Base-by-base conservation (phyloP, 2,113 vertebrate genomes). In the Electrona antarctica region DNA sequence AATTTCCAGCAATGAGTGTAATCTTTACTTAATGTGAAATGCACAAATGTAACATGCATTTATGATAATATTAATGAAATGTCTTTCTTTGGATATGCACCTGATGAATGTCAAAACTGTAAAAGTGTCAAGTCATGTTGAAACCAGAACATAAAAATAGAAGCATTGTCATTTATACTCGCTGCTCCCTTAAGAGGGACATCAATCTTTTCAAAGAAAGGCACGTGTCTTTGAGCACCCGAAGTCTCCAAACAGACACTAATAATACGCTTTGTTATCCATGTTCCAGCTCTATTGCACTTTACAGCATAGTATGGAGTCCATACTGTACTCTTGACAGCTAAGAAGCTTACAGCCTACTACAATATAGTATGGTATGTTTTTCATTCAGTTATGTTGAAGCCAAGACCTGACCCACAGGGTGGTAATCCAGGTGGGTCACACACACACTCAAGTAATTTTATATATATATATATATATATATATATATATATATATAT, bases 281-380 rank as follows among this genome's bases (percentile, higher is more conserved):
- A 74, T 74, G 71, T 73, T 67, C 58, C 48, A 46, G 64, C 65
- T 80, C 59, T 62, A 69, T 45, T 77, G 67, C 47, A 71, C 71
- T 73, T 71, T 81, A 41, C 1, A 41, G 33, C 33, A 41, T 41
- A 41, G 33, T 41, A 41, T 41, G 33, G 3, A 59, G 67, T 84
- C 83, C 76, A 76, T 71, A 67, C 13, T 50, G 57, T 83, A 12
- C 67, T 85, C 76, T 81, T 81, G 9, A 29, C 56, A 8, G 29
- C 56, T 58, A 88, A 87, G 81, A 90, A 79, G 84, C 79, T 88
- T 85, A 84, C 3, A 29, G 21, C 9, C 8, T 72, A 77, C 33
- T 41, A 41, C 33, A 21, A 21, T 21, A 41, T 6, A 74, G 66
- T 65, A 67, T 28, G 11, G 60, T 67, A 69, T 67, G 6, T 67